These are phyloP conservation scores for Serinus canaria DNA, from an alignment of 2,113 vertebrate species.

Conservation along the genomic window DNA sequence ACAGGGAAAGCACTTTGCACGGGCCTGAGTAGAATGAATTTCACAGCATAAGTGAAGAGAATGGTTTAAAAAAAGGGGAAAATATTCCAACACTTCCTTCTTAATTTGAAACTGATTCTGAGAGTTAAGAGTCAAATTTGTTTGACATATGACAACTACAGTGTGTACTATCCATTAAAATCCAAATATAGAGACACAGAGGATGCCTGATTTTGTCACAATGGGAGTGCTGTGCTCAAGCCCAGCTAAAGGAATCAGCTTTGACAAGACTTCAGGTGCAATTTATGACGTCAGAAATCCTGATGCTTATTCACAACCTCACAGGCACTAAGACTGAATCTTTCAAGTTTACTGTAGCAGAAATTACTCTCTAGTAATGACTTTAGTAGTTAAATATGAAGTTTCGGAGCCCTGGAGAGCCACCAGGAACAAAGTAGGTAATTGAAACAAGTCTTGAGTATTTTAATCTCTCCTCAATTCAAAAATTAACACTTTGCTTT, in stretches of 20 bases:
- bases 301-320: neutral
- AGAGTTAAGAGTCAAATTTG: neutral
- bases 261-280: neutral
- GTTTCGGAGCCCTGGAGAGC: neutral
- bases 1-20: neutral
- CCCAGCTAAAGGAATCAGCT: neutral
- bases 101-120: neutral
- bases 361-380: neutral
- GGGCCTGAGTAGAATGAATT: neutral
- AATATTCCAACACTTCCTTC: neutral
- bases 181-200: neutral
- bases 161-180: neutral
- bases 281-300: neutral
- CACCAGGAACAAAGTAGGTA: neutral
- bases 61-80: neutral
- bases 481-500: neutral
- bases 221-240: neutral
- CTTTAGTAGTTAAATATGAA: neutral
- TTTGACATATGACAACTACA: neutral
- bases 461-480: neutral
- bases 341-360: neutral
- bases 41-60: neutral
- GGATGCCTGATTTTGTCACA: neutral
- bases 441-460: neutral
- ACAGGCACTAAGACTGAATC: neutral